Percentiles rank a stretch among this genome's conserved stretches.
phyloP scores from a whole-genome alignment of 2,888 invertebrate genomes.

The Conistra vaccinii region DNA sequence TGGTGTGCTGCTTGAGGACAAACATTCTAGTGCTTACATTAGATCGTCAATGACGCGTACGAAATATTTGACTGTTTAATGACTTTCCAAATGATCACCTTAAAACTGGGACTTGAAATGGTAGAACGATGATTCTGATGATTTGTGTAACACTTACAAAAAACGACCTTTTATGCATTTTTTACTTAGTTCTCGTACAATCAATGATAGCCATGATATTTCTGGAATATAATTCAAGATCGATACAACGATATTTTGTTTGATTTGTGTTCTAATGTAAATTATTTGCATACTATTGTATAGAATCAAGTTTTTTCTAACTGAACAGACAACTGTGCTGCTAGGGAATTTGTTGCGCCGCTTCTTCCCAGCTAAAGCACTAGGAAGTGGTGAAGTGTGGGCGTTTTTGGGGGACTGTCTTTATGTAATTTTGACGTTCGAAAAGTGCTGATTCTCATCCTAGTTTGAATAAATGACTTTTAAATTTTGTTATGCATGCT shows the following conservation, averaged over 20 bases:
- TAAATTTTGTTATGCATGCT: not conserved
- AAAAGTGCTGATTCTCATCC: no score
- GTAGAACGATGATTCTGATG: not conserved
- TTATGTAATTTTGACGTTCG: no score
- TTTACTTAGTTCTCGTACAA: not conserved
- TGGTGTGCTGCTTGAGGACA: conserved; percentile 29
- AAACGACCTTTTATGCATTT: not conserved
- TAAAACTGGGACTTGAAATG: conserved; percentile 20
- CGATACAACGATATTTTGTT: not conserved
- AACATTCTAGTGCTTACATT: conserved; percentile 40
- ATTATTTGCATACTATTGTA: no score
- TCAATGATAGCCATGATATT: not conserved
- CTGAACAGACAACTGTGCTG: no score
- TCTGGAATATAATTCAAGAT: no score
- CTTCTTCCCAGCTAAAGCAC: no score
- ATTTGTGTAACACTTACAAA: not conserved
- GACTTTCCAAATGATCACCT: conserved; percentile 50
- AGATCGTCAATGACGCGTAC: conserved; percentile 48
- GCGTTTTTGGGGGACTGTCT: no score
- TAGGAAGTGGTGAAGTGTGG: no score
- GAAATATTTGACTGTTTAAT: conserved; percentile 45
- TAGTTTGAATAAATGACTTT: no score
- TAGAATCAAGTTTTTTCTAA: no score
- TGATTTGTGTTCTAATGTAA: no score
- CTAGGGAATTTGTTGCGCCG: no score